Conservation (phyloP, 2,797 vertebrate species). For the Halcyon smyrnensis region DNA sequence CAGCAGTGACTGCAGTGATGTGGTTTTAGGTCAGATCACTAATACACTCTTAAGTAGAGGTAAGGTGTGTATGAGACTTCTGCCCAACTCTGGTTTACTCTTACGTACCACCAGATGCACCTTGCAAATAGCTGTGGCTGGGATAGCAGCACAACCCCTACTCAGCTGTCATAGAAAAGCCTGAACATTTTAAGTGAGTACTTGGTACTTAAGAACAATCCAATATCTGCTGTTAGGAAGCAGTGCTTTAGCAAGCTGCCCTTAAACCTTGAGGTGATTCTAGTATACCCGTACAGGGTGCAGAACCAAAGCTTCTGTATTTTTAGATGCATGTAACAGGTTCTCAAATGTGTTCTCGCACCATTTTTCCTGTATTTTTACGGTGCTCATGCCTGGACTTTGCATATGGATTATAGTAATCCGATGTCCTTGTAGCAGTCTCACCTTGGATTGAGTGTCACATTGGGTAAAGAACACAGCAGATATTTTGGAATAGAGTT, state of each 20-base stretch:
- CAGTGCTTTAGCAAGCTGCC: not conserved
- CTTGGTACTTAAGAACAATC: not conserved
- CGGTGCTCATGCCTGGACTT: not conserved
- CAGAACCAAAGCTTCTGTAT: not conserved
- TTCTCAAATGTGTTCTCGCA: not conserved
- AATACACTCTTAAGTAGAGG: not conserved
- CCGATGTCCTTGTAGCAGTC: not conserved
- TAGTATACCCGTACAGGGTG: not conserved
- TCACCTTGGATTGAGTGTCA: not conserved
- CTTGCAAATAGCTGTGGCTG: not conserved
- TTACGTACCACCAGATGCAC: not conserved
- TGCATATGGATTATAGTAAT: conserved; percentile 7
- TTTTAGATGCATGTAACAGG: not conserved
- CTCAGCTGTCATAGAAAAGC: not conserved
- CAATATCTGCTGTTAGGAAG: not conserved
- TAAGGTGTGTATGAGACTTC: not conserved
- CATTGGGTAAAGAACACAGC: not conserved
- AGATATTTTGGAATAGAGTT: conserved; percentile 14
- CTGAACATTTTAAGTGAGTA: not conserved
- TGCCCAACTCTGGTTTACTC: not conserved
- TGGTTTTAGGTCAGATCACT: not conserved
- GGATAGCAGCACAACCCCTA: not conserved
- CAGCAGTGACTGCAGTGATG: not conserved
- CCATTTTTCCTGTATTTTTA: not conserved
- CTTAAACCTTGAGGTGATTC: not conserved